Conservation (phyloP, 2,888 invertebrate species). For the Drosophila mayaguana region DNA sequence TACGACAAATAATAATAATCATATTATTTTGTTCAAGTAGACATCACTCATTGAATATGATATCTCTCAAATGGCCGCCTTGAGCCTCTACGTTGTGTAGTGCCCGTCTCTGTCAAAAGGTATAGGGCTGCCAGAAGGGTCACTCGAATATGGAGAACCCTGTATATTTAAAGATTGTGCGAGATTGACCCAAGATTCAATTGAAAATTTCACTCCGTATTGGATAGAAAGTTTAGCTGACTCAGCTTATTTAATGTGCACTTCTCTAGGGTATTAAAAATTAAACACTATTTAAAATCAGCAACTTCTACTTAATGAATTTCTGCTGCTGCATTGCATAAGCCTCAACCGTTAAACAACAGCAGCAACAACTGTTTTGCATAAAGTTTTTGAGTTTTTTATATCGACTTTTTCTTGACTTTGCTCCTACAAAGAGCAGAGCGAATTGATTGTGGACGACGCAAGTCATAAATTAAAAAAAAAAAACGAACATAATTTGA, state of each 20-base stretch:
- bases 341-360: slow-evolving; percentile 15
- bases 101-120: too few species aligned
- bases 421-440: slow-evolving; percentile 21
- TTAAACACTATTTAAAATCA: slow-evolving; percentile 14
- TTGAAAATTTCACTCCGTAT: neutral
- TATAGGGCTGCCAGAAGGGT: too few species aligned
- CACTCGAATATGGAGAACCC: too few species aligned
- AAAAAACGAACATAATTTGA: slow-evolving; percentile 51
- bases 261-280: slow-evolving; percentile 11
- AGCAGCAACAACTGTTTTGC: slow-evolving; percentile 27
- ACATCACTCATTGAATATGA: too few species aligned
- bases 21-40: too few species aligned
- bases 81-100: too few species aligned
- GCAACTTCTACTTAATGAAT: slow-evolving; percentile 49
- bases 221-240: neutral
- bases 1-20: too few species aligned
- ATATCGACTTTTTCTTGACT: slow-evolving; percentile 17
- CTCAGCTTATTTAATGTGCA: neutral
- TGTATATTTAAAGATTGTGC: neutral
- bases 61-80: too few species aligned
- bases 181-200: neutral
- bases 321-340: slow-evolving; percentile 43
- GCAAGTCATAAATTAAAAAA: slow-evolving; percentile 54
- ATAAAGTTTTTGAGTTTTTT: slow-evolving; percentile 39
- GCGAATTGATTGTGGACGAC: slow-evolving; percentile 58